Base-by-base conservation (phyloP, 2,888 invertebrate genomes). In the Melipona bicolor region DNA sequence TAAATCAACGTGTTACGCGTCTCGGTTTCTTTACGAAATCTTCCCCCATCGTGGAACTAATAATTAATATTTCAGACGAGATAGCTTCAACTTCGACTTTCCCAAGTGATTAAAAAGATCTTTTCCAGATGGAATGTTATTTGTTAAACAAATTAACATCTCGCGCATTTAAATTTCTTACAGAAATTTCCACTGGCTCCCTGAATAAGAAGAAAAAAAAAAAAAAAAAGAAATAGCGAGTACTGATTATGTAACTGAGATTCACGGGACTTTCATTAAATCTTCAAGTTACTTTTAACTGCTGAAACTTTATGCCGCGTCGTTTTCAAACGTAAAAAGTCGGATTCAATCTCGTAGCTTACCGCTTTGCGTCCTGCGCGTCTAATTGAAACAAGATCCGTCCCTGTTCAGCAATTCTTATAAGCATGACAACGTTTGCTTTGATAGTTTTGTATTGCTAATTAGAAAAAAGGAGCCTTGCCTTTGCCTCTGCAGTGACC, bases 191-290 rank as follows among this genome's bases (percentile, higher is more conserved):
- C 13, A 56, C n/a, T n/a, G 19, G 27, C 9, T 17, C 27, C 19
- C 9, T 17, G 21, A 32, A 27, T 61, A 61, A 61, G 24, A 61
- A 61, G 24, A 6, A 6, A 36, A 4, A 36, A 6, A 2, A 15
- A 24, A 11, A 13, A 11, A 24, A 15, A 13, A 43, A 65, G 32
- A 1, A 21, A 32, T 21, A 21, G 21, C 52, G 13, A 52, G 32
- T 24, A 59, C 21, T 4, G 21, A 49, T 61, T 72, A 62, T 9
- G 61, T 72, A 61, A 36, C 36, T 24, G 36, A 24, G 52, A 64
- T 64, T 54, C 32, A 54, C 19, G 64, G 67, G 79, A 86, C 79
- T 80, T 83, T 69, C 86, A 80, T 80, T 81, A 83, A 81, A 78
- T 68, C 43, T 68, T 77, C 64, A 43, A 69, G 71, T 79, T 84